Percentiles rank a stretch among this genome's conserved stretches.
These are phyloP conservation scores for Vimba vimba DNA, from an alignment of 2,113 vertebrate species.

Conservation along the genomic window DNA sequence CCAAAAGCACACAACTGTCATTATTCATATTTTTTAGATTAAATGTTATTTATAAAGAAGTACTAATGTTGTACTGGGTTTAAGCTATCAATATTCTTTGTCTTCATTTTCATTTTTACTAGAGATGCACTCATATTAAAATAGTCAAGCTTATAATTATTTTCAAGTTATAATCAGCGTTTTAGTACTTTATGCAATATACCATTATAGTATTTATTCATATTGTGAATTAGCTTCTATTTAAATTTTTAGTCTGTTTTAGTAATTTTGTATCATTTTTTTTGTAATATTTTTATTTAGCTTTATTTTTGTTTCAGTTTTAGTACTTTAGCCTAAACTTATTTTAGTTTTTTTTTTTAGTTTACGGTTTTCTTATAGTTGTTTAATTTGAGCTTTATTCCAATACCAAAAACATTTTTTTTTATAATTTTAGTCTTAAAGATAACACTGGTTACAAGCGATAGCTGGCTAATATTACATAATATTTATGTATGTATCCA, in stretches of 20 bases:
- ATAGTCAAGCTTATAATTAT: neutral
- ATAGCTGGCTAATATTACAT: neutral
- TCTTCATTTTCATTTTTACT: neutral
- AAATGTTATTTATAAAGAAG: constrained; percentile 67
- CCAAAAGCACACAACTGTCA: constrained; percentile 66
- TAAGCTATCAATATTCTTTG: neutral
- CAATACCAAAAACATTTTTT: no score
- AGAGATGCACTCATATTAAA: neutral
- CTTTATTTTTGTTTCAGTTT: no score
- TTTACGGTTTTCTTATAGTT: no score
- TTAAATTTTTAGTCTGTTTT: no score
- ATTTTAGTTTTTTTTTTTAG: no score
- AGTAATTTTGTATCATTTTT: no score
- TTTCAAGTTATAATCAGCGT: neutral
- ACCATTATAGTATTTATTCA: neutral
- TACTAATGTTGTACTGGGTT: neutral
- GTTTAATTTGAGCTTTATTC: no score
- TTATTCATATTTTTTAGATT: constrained; percentile 66
- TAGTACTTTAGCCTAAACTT: no score
- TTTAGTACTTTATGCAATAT: neutral
- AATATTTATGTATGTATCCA: no score
- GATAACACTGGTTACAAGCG: neutral
- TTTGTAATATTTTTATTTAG: no score
- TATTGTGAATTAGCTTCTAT: no score
- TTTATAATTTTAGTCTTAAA: no score